Percentiles rank a stretch among this genome's conserved stretches.
These are phyloP conservation scores for Eumeta japonica DNA, from an alignment of 1,140 invertebrate species.

Conservation along the genomic window DNA sequence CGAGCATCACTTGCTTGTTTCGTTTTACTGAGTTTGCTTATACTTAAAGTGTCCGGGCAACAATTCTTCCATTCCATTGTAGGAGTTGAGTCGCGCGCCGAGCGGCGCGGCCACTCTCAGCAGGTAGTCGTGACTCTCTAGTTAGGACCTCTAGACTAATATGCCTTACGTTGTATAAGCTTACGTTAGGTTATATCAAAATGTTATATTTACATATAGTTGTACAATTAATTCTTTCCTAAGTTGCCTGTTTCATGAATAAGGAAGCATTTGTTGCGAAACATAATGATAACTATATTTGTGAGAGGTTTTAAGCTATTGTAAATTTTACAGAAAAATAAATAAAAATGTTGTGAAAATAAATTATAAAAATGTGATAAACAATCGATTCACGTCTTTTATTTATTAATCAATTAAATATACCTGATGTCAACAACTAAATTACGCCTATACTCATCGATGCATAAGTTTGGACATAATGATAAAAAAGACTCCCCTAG, in stretches of 20 bases:
- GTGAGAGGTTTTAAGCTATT: constrained; percentile 57
- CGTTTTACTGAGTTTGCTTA: too few relatives aligned
- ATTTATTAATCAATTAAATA: too few relatives aligned
- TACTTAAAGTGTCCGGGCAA: too few relatives aligned
- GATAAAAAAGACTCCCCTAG: too few relatives aligned
- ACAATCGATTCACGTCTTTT: constrained; percentile 39
- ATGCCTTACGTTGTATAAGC: constrained; percentile 39
- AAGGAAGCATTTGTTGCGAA: constrained; percentile 35
- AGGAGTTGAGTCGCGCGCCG: constrained; percentile 11
- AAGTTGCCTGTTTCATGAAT: constrained; percentile 40
- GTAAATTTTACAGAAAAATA: constrained; percentile 59
- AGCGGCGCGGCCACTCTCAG: constrained; percentile 30
- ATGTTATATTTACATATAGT: constrained; percentile 51
- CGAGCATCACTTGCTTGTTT: too few relatives aligned
- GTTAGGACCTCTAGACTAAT: constrained; percentile 36
- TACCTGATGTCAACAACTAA: too few relatives aligned
- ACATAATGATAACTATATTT: constrained; percentile 47
- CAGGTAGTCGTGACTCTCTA: constrained; percentile 43
- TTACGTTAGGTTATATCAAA: constrained; percentile 46
- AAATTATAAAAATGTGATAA: constrained; percentile 57
- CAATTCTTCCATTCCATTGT: too few relatives aligned
- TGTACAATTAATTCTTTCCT: constrained; percentile 37
- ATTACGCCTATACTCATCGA: too few relatives aligned
- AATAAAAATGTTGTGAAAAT: constrained; percentile 58
- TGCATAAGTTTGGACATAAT: too few relatives aligned